Percentiles rank a stretch among this genome's conserved stretches.
Conservation (phyloP, 1,140 invertebrate genomes). For the Ridgeia piscesae region DNA sequence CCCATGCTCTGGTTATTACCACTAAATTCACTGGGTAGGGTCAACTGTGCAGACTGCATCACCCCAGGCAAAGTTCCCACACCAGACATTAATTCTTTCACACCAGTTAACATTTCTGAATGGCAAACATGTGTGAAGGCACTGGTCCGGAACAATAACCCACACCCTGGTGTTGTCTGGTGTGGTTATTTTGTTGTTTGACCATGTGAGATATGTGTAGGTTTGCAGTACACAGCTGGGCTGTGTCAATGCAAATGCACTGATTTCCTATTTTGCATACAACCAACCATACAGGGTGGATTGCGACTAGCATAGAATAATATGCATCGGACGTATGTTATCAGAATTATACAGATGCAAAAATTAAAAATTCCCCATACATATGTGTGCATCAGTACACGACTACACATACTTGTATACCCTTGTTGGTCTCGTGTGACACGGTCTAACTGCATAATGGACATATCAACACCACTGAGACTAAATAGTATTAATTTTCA, state of each 20-base stretch:
- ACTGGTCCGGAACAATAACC: not conserved
- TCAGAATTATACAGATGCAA: too few species aligned
- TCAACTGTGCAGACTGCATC: not conserved
- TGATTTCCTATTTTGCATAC: not conserved
- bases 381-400: too few species aligned
- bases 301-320: too few species aligned
- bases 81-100: not conserved
- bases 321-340: too few species aligned
- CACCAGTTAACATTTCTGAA: not conserved
- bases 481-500: too few species aligned
- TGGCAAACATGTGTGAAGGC: not conserved
- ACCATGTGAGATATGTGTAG: not conserved
- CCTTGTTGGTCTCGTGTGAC: too few species aligned
- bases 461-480: too few species aligned
- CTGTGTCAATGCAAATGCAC: not conserved
- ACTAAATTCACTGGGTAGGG: not conserved
- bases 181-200: not conserved
- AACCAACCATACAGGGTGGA: not conserved
- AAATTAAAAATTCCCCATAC: too few species aligned
- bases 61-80: not conserved
- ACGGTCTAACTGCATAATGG: too few species aligned
- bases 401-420: too few species aligned
- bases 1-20: not conserved
- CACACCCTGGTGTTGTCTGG: not conserved
- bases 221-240: not conserved